Conservation (phyloP, 2,113 vertebrate genomes). For the Electrona antarctica region DNA sequence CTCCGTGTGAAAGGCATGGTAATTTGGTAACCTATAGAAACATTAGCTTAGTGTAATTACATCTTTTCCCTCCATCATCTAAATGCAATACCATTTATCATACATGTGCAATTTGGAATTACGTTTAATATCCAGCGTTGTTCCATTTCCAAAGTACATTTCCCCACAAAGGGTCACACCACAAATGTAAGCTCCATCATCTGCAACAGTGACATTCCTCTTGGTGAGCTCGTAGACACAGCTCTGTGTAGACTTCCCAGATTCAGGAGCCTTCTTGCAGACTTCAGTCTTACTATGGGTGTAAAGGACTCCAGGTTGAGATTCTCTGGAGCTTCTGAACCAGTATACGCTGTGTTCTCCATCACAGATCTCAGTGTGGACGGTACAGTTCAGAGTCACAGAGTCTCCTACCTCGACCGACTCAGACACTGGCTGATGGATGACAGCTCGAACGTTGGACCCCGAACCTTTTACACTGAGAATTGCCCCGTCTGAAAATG, state of each 20-base stretch:
- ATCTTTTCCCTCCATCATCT: too few species aligned
- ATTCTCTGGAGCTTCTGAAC: slow-evolving; percentile 26
- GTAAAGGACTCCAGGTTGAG: slow-evolving; percentile 41
- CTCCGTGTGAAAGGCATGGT: too few species aligned
- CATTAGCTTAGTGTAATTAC: too few species aligned
- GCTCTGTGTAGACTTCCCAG: slow-evolving; percentile 6
- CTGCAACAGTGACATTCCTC: slow-evolving; percentile 11
- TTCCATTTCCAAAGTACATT: slow-evolving; percentile 20
- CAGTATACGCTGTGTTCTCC: slow-evolving; percentile 32
- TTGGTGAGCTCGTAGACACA: slow-evolving; percentile 31
- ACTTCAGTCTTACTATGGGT: slow-evolving; percentile 24
- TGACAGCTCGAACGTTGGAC: slow-evolving; percentile 4
- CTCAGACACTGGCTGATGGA: slow-evolving; percentile 22
- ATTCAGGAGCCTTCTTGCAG: slow-evolving; percentile 23
- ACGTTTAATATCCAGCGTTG: not conserved
- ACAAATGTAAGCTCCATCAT: slow-evolving; percentile 27
- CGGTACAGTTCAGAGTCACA: slow-evolving; percentile 31
- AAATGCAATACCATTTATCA: too few species aligned
- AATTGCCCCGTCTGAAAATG: slow-evolving; percentile 33
- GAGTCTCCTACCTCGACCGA: slow-evolving; percentile 8
- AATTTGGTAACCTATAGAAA: too few species aligned
- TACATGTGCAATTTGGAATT: not conserved
- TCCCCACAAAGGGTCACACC: slow-evolving; percentile 37
- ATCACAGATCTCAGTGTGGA: slow-evolving; percentile 14
- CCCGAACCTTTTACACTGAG: slow-evolving; percentile 41